These are phyloP conservation scores for cat (Felis catus) DNA, from an alignment of 2,113 vertebrate species.

Conservation along the genomic window DNA sequence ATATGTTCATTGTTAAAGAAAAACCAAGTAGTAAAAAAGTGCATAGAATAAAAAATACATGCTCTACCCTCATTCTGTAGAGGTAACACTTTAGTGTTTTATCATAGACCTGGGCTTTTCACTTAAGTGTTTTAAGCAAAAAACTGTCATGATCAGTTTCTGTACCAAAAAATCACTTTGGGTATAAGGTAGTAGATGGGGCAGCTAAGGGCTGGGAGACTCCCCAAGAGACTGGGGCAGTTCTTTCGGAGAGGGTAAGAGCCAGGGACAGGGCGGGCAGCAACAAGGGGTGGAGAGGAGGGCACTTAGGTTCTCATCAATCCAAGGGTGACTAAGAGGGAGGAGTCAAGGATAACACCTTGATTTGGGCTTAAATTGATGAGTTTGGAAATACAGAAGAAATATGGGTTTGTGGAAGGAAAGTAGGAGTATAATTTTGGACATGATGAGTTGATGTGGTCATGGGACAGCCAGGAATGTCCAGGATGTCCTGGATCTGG, in stretches of 20 bases:
- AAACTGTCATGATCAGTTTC: background rate
- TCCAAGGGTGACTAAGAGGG: background rate
- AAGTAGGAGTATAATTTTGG: background rate
- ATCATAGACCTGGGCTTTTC: background rate
- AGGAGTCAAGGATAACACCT: background rate
- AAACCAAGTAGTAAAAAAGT: background rate
- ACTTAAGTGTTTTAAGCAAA: background rate
- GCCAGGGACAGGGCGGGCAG: background rate
- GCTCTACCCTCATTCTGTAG: background rate
- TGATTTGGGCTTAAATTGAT: background rate
- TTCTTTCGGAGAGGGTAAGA: background rate
- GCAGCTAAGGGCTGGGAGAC: background rate
- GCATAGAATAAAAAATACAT: background rate
- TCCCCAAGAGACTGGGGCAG: background rate
- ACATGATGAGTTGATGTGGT: background rate
- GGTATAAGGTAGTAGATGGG: background rate
- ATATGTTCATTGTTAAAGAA: background rate
- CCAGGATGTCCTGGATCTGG: background rate
- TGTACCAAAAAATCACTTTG: background rate
- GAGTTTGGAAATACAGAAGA: background rate
- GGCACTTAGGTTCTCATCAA: background rate
- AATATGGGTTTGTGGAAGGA: background rate
- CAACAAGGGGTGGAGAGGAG: accelerated
- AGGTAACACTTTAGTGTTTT: background rate
- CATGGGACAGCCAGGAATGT: background rate